Base-by-base conservation (phyloP, 2,888 invertebrate genomes). In the Caenorhabditis sinica region DNA sequence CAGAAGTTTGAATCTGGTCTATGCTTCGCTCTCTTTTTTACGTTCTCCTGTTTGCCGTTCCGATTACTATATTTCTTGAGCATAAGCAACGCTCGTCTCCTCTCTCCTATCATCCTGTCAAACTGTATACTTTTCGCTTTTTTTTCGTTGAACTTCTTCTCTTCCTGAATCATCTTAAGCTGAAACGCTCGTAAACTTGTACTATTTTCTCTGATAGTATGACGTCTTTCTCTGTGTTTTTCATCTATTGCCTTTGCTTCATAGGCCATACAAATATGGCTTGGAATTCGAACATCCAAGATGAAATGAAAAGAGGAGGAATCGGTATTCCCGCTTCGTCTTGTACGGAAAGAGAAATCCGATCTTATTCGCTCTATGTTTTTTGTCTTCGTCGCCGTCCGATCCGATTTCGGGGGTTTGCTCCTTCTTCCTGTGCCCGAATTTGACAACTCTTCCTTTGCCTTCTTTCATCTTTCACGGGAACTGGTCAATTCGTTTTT, bases 341-440 rank as follows among this genome's bases (percentile, higher is more conserved):
- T 79, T 79, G 65, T 79, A 72, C 80, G 72, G 72, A 79, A 73
- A 51, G 60, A n/a, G 80, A 80, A 80, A 80, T 80, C 51, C 72
- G 80, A 80, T 80, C 80, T 72, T 43, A 43, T 36, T 13, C 13
- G 13, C 13, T 40, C 36, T 68, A 20, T 65, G 23, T 66, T 73
- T 66, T 49, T 56, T 58, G 17, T 36, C 15, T 56, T 69, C 28
- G n/a, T 63, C 23, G 8, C 28, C 23, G 33, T 51, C 51, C 65
- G 72, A 72, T 80, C 72, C 72, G 72, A 66, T 80, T 72, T 79
- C 79, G 68, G 71, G 25, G 2, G 6, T 33, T n/a, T 43, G 53
- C 69, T 76, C 60, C 30, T 69, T 68, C 30, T 33, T 45, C n/a
- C n/a, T 65, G 20, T 53, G 20, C 65, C 68, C 68, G 66, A 68